These are phyloP conservation scores for Galerucella nymphaeae DNA, from an alignment of 2,888 invertebrate species.

Conservation along the genomic window DNA sequence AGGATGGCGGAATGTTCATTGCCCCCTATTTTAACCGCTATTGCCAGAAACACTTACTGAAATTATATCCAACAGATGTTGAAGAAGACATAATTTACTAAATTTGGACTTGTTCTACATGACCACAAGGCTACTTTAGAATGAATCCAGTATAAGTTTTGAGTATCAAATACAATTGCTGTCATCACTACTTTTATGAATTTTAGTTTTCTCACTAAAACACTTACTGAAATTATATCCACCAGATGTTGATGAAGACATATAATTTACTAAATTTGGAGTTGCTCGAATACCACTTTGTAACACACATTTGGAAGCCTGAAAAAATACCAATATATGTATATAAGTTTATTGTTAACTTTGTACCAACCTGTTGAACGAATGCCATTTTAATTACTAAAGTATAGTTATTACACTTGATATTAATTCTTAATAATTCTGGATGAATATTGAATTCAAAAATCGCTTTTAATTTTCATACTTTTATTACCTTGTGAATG, in stretches of 20 bases:
- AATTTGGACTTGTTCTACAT: too few relatives aligned
- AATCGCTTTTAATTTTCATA: too few relatives aligned
- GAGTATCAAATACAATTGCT: background rate
- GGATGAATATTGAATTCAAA: too few relatives aligned
- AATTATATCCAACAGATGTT: too few relatives aligned
- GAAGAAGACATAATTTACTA: too few relatives aligned
- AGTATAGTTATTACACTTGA: background rate
- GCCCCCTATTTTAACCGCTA: too few relatives aligned
- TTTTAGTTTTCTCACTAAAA: background rate
- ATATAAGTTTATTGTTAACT: background rate
- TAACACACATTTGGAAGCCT: constrained; percentile 40
- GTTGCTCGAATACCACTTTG: constrained; percentile 36
- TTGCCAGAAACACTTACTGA: too few relatives aligned
- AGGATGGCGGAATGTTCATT: too few relatives aligned
- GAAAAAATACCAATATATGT: constrained; percentile 15
- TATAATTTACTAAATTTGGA: constrained; percentile 40
- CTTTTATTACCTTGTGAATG: too few relatives aligned
- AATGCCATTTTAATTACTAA: constrained; percentile 23
- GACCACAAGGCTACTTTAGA: too few relatives aligned
- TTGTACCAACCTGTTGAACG: constrained; percentile 35
- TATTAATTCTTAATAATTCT: too few relatives aligned
- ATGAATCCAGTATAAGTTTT: background rate
- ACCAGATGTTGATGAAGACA: constrained; percentile 41
- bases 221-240: constrained; percentile 52
- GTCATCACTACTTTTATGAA: background rate